phyloP scores from a whole-genome alignment of 2,888 invertebrate genomes.

The Cephus pygmeus region DNA sequence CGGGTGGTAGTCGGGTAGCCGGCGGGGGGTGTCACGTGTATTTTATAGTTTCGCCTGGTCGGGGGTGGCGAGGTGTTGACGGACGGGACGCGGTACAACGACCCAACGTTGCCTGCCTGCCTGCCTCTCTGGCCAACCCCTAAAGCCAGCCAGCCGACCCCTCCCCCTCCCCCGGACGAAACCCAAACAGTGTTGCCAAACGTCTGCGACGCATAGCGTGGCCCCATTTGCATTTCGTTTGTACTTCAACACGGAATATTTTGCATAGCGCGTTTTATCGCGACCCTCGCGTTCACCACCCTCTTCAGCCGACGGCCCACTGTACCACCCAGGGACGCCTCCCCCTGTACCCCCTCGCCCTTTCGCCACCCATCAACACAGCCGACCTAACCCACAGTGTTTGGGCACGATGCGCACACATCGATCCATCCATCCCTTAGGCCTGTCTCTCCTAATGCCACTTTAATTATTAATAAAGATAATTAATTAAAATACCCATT shows the following conservation, averaged over 20 bases:
- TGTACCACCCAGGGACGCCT: not conserved
- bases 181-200: constrained; percentile 63
- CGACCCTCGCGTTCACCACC: too few relatives aligned
- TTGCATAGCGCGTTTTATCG: constrained; percentile 49
- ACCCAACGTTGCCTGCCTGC: constrained; percentile 49
- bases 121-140: constrained; percentile 31
- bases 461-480: too few relatives aligned
- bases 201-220: constrained; percentile 57
- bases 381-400: constrained; percentile 21
- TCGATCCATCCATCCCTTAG: constrained; percentile 22
- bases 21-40: constrained; percentile 57
- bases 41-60: constrained; percentile 61
- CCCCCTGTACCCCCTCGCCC: constrained; percentile 21
- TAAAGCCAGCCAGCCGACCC: constrained; percentile 16
- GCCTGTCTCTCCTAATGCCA: too few relatives aligned
- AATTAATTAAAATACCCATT: not conserved
- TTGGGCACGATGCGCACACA: constrained; percentile 31
- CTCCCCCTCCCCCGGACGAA: constrained; percentile 44
- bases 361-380: not conserved
- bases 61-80: constrained; percentile 60
- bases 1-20: constrained; percentile 18
- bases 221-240: constrained; percentile 63
- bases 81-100: constrained; percentile 60
- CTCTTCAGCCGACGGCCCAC: not conserved
- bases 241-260: constrained; percentile 59